These are phyloP conservation scores for Cyphomyrmex costatus DNA, from an alignment of 1,140 invertebrate genomes.

Conservation along the genomic window DNA sequence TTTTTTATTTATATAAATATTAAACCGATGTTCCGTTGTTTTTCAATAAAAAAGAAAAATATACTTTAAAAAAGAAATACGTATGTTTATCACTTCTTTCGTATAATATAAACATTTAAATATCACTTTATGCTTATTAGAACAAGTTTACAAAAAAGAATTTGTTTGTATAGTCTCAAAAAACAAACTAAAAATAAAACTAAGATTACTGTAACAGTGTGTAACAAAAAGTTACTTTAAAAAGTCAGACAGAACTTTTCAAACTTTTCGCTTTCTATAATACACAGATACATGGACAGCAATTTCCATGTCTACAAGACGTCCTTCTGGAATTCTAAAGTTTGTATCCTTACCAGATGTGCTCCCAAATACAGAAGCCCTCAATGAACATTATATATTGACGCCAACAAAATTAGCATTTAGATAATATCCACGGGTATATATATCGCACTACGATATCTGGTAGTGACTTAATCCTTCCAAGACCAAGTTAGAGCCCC, in stretches of 20 bases:
- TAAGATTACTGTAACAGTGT: background rate
- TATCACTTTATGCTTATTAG: no score
- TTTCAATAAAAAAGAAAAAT: background rate
- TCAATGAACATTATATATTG: conserved; percentile 48
- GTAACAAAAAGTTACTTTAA: background rate
- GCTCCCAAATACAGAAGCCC: conserved; percentile 3
- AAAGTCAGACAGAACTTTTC: background rate
- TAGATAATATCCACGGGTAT: conserved; percentile 48
- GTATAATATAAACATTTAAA: background rate
- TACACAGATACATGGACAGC: background rate
- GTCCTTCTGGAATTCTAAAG: background rate
- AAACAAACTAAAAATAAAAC: conserved; percentile 17
- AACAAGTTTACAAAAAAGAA: background rate
- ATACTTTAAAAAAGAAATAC: background rate
- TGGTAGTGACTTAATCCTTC: conserved; percentile 72
- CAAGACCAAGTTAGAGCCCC: conserved; percentile 49
- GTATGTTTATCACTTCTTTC: background rate
- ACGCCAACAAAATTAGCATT: conserved; percentile 57
- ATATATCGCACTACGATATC: conserved; percentile 29
- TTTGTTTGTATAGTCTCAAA: background rate
- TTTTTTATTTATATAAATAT: background rate
- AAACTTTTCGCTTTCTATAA: background rate
- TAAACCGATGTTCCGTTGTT: background rate
- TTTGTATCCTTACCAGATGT: conserved; percentile 23
- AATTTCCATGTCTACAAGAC: background rate